Percentiles rank a stretch among this genome's conserved stretches.
phyloP scores from a whole-genome alignment of 2,797 vertebrate genomes.

The Sciurus vulgaris region DNA sequence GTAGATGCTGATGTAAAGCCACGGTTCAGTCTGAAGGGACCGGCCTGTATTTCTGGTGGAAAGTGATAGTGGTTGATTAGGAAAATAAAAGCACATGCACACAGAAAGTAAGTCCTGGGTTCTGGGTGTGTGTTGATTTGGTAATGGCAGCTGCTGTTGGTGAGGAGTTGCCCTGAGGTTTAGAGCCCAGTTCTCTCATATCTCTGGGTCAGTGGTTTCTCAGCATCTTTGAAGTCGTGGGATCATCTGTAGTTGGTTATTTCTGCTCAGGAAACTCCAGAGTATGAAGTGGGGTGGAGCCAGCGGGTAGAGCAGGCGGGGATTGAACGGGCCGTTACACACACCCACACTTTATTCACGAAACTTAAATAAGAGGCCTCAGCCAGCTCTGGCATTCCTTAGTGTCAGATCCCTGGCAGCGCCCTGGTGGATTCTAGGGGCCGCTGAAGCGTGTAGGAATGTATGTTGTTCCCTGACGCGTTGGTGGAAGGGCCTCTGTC shows the following conservation, averaged over 20 bases:
- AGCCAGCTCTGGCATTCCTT: neutral
- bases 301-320: neutral
- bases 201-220: constrained; percentile 68
- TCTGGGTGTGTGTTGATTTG: neutral
- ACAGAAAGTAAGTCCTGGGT: neutral
- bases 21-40: neutral
- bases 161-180: neutral
- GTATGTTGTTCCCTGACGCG: too few species aligned
- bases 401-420: neutral
- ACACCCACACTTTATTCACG: constrained; percentile 3
- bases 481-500: neutral
- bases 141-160: neutral
- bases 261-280: constrained; percentile 69
- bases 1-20: constrained; percentile 1
- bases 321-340: constrained; percentile 39
- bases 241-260: constrained; percentile 70
- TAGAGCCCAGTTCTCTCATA: neutral
- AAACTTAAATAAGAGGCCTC: neutral
- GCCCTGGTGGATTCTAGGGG: neutral
- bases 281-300: neutral
- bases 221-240: constrained; percentile 48
- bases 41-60: neutral
- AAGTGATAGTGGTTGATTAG: constrained; percentile 44
- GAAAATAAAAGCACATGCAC: neutral
- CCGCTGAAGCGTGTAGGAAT: neutral